Evolutionary conservation across 2,113 vertebrate genomes (phyloP), one percentile per base, ranked within the genome.

Genomic region (Numenius arquata): DNA sequence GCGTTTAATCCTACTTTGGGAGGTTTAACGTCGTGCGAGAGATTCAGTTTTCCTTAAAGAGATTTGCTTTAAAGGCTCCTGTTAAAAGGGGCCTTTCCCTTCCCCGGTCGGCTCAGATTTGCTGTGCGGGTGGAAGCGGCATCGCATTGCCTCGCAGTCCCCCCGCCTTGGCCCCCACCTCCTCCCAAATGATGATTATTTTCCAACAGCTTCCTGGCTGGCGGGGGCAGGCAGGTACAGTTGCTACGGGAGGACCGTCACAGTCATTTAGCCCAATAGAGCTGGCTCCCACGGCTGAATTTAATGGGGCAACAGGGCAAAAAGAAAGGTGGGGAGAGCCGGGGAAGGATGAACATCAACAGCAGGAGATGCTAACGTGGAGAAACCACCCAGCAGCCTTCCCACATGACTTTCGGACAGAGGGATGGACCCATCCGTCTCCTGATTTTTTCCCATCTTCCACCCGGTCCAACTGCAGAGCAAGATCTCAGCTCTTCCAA

Each of bases 341-440:
- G 23, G 55, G 11, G 29, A 41, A 8, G 25, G 43, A 26, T 9
- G 55, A 55, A n/a, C 5, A 15, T 45, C 53, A 48, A 2, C 40
- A 6, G 17, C 12, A 5, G 81, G 90, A 75, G 67, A 9, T 2
- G 29, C 66, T 15, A 19, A 61, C 0, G 15, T 16, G 59, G 41
- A 32, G 13, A 67, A 43, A 30, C 5, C 67, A 38, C 26, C 32
- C n/a, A 21, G 30, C 61, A 38, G 74, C 41, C 61, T 47, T 25
- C 36, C 61, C 0, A 0, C 6, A 0, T 0, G 3, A 65, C 47
- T 70, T 32, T 26, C 0, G 3, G 70, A 4, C 4, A 1, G 16
- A 68, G 38, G 59, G 47, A 15, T 1, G 12, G 61, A 58, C 0
- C 2, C 2, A 0, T 8, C 0, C 10, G 27, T 0, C 30, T n/a